Conservation (phyloP, 2,888 invertebrate species). For the Rhodophaea formosa region DNA sequence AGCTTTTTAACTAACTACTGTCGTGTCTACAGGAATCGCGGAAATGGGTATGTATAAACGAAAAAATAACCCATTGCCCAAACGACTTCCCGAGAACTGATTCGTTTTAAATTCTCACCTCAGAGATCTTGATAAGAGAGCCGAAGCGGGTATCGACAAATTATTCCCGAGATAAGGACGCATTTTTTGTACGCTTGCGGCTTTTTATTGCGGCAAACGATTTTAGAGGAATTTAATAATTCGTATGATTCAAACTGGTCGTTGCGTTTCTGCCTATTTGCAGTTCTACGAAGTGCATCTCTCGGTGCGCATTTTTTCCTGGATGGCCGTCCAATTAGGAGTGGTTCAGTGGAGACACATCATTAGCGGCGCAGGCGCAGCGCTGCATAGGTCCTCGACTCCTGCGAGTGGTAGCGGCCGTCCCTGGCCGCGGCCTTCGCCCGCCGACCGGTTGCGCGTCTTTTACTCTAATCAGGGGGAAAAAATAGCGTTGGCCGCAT, state of each 20-base stretch:
- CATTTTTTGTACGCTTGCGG: slow-evolving; percentile 40
- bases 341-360: slow-evolving; percentile 68
- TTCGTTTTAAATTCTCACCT: slow-evolving; percentile 61
- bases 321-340: slow-evolving; percentile 74
- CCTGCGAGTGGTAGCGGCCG: slow-evolving; percentile 37
- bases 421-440: slow-evolving; percentile 72
- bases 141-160: slow-evolving; percentile 50
- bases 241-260: slow-evolving; percentile 43
- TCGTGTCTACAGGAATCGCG: slow-evolving; percentile 28
- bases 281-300: slow-evolving; percentile 50
- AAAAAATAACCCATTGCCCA: slow-evolving; percentile 37
- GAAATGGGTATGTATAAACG: slow-evolving; percentile 37
- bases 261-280: slow-evolving; percentile 50
- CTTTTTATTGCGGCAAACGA: slow-evolving; percentile 43
- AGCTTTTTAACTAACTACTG: slow-evolving; percentile 22
- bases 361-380: slow-evolving; percentile 55
- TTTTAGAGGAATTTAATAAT: slow-evolving; percentile 54
- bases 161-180: slow-evolving; percentile 49
- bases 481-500: slow-evolving; percentile 65
- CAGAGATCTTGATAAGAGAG: slow-evolving; percentile 60
- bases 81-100: slow-evolving; percentile 47
- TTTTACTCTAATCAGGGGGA: slow-evolving; percentile 76
- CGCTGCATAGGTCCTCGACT: slow-evolving; percentile 45
- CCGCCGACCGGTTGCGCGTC: slow-evolving; percentile 75
- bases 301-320: slow-evolving; percentile 63